Percentiles rank a stretch among this genome's conserved stretches.
Conservation (phyloP, 2,113 vertebrate species). For the Phyllostomus hastatus region DNA sequence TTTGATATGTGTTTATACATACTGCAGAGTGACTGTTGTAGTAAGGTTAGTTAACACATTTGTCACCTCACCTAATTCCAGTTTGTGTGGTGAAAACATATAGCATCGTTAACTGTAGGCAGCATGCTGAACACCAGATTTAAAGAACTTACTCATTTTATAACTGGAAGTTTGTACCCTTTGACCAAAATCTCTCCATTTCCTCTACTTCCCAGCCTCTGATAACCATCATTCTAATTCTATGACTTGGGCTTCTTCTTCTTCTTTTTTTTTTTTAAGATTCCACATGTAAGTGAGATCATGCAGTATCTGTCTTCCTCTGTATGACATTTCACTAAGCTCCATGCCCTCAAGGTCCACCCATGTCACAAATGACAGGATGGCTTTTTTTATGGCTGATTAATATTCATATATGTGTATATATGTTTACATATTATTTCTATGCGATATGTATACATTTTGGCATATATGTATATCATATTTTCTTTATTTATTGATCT, state of each 20-base stretch:
- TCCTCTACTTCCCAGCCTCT: background rate
- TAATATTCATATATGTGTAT: background rate
- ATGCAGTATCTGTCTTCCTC: background rate
- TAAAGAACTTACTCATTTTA: background rate
- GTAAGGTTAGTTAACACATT: background rate
- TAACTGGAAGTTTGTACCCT: background rate
- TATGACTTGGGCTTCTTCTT: background rate
- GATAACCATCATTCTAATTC: background rate
- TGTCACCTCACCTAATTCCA: background rate
- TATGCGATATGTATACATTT: background rate
- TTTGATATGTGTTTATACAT: no score
- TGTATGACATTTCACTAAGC: background rate
- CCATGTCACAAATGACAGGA: background rate
- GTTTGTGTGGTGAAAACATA: background rate
- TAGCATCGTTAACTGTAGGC: background rate
- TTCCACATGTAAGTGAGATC: background rate
- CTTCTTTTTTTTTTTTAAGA: background rate
- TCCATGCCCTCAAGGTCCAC: background rate
- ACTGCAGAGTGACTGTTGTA: background rate
- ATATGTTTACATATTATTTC: background rate
- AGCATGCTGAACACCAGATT: background rate
- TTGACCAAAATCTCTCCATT: background rate
- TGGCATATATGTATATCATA: background rate
- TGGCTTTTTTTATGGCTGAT: background rate
- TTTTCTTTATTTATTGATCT: background rate